phyloP scores from a whole-genome alignment of 2,113 vertebrate genomes.

The Addax nasomaculatus region DNA sequence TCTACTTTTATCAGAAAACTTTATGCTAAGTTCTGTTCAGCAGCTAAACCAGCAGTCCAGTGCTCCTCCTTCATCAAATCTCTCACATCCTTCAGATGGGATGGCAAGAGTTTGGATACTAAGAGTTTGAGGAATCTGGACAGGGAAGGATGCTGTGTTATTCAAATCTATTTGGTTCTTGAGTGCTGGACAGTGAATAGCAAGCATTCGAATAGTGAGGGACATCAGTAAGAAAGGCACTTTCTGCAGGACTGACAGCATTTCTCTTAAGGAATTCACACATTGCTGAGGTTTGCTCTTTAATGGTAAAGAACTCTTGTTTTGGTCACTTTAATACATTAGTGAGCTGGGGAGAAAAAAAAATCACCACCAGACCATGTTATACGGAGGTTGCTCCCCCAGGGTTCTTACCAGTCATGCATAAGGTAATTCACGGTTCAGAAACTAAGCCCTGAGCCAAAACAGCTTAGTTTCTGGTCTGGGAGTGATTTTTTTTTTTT shows the following conservation, averaged over 20 bases:
- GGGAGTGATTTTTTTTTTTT: background rate
- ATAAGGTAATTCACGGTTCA: background rate
- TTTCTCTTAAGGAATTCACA: background rate
- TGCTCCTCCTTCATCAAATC: background rate
- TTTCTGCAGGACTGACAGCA: background rate
- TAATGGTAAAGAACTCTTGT: background rate
- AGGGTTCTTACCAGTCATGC: background rate
- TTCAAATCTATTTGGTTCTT: background rate
- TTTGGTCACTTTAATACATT: background rate
- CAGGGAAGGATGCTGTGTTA: background rate
- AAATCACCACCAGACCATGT: background rate
- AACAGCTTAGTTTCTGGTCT: background rate
- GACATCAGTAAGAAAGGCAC: background rate
- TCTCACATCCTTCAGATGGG: background rate
- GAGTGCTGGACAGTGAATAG: background rate
- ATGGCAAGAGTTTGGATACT: background rate
- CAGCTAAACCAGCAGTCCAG: background rate
- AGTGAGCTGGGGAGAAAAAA: background rate
- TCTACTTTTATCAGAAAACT: background rate
- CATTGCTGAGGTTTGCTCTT: background rate
- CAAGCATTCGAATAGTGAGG: background rate
- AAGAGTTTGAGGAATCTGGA: background rate
- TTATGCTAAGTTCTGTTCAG: background rate
- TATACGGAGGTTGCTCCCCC: rapidly evolving
- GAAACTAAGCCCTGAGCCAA: background rate